Evolutionary conservation across 2,888 invertebrate species (phyloP).

Genomic region (Conops quadrifasciatus): DNA sequence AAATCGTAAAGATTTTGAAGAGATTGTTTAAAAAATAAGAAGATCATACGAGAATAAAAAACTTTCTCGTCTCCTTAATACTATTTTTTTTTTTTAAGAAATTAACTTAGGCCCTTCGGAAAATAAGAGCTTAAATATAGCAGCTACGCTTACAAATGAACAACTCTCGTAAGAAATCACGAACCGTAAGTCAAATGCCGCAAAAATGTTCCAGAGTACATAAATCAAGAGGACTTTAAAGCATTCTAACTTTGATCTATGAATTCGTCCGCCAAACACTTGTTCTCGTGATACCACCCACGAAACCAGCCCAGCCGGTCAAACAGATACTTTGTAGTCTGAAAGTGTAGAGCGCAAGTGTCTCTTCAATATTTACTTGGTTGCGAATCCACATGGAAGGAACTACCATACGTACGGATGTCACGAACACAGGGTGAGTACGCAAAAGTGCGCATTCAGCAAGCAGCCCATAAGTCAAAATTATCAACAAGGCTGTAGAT

Average conservation of each 20-base stretch:
- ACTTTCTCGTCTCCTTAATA: no score
- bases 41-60: no score
- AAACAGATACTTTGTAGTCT: constrained; percentile 21
- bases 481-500: constrained; percentile 58
- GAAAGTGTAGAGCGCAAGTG: constrained; percentile 32
- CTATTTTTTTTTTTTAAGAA: no score
- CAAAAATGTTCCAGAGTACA: constrained; percentile 24
- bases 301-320: constrained; percentile 7
- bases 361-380: constrained; percentile 9
- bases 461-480: constrained; percentile 60
- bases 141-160: no score
- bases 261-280: constrained; percentile 28
- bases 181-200: constrained; percentile 6
- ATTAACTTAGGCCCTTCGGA: no score
- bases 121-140: no score
- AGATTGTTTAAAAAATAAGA: no score
- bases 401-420: constrained; percentile 49
- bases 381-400: constrained; percentile 36
- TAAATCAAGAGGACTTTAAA: constrained; percentile 36
- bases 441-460: constrained; percentile 23
- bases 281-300: constrained; percentile 11
- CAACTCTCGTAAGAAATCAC: not conserved
- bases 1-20: no score
- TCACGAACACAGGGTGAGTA: constrained; percentile 7
- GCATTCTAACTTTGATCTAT: constrained; percentile 28